phyloP scores from a whole-genome alignment of 2,797 vertebrate species.

The Peromyscus aztecus region DNA sequence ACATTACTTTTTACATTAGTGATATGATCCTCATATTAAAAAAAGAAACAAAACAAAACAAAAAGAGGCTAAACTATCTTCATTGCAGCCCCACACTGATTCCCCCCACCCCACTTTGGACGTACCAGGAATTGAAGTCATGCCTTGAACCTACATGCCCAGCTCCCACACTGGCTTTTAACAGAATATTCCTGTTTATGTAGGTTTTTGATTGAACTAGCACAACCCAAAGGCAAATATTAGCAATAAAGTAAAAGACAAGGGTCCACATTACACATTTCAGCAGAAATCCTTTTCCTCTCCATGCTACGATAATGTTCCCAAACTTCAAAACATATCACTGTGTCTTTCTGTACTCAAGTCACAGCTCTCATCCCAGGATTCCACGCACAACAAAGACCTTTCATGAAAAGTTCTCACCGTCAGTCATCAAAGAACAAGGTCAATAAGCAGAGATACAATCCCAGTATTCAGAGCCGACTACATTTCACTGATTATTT shows the following conservation, averaged over 20 bases:
- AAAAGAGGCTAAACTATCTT: background rate
- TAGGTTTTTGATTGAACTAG: slow-evolving; percentile 1
- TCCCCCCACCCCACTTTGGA: background rate
- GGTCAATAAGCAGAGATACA: slow-evolving; percentile 17
- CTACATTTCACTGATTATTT: slow-evolving; percentile 21
- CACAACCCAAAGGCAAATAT: background rate
- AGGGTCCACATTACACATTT: background rate
- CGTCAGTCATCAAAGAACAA: slow-evolving; percentile 20
- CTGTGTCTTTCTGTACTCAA: slow-evolving; percentile 11
- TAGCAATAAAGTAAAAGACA: slow-evolving; percentile 13
- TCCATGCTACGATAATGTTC: background rate
- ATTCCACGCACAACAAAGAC: slow-evolving; percentile 19
- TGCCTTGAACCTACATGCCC: background rate
- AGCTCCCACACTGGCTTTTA: background rate
- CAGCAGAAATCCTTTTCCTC: slow-evolving; percentile 1
- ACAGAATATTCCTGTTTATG: background rate
- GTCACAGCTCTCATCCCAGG: background rate
- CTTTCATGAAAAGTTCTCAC: slow-evolving; percentile 18
- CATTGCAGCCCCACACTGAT: background rate
- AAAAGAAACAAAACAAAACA: background rate
- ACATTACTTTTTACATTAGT: background rate
- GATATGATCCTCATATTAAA: background rate
- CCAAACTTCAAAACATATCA: slow-evolving; percentile 1
- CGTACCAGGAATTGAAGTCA: background rate
- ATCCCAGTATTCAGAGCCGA: background rate